Conservation (phyloP, 1,140 invertebrate species). For the Artemia franciscana region DNA sequence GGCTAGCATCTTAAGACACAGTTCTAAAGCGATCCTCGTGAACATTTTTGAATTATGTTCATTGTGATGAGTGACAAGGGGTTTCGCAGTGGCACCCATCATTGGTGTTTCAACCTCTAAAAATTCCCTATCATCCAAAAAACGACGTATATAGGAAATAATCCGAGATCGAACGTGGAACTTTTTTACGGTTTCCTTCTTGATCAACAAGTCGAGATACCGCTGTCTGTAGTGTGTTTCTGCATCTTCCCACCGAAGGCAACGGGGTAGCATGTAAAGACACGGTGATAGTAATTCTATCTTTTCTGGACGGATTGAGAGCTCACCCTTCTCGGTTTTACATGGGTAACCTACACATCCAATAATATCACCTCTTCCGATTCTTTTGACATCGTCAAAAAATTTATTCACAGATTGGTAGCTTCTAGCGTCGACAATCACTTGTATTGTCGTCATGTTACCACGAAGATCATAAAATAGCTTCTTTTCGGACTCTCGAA, state of each 20-base stretch:
- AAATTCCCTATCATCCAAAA: slow-evolving; percentile 82
- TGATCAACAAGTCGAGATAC: slow-evolving; percentile 91
- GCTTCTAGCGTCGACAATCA: slow-evolving; percentile 73
- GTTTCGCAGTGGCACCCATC: slow-evolving; percentile 32
- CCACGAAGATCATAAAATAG: slow-evolving; percentile 90
- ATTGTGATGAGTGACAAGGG: slow-evolving; percentile 3
- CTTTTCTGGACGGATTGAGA: slow-evolving; percentile 71
- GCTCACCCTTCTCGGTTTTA: slow-evolving; percentile 92
- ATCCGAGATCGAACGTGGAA: slow-evolving; percentile 77
- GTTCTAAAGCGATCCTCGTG: background rate
- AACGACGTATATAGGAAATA: slow-evolving; percentile 70
- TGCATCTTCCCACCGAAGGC: slow-evolving; percentile 90
- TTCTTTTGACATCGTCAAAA: slow-evolving; percentile 45
- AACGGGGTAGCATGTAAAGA: slow-evolving; percentile 88
- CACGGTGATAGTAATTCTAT: slow-evolving; percentile 80
- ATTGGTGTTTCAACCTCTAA: slow-evolving; percentile 98
- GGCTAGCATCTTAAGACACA: slow-evolving; percentile 2
- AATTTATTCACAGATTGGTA: slow-evolving; percentile 53
- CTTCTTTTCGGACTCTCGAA: slow-evolving; percentile 78
- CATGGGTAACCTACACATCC: slow-evolving; percentile 72
- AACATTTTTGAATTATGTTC: too few relatives aligned
- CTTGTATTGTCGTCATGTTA: slow-evolving; percentile 83
- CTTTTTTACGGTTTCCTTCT: slow-evolving; percentile 63
- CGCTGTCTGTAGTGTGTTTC: too few relatives aligned
- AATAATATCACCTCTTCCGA: slow-evolving; percentile 86